These are phyloP conservation scores for Limonius californicus DNA, from an alignment of 1,140 invertebrate genomes.

Conservation along the genomic window DNA sequence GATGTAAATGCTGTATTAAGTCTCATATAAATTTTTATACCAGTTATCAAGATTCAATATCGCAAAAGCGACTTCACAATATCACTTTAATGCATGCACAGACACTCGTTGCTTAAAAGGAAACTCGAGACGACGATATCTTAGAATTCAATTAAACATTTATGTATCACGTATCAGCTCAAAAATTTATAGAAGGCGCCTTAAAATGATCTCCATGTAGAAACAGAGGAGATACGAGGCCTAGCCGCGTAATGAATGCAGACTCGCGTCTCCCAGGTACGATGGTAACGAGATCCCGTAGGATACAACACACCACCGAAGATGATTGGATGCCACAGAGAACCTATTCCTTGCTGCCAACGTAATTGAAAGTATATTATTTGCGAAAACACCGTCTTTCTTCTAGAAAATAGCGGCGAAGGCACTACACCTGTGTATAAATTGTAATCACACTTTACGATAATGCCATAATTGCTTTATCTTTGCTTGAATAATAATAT, in stretches of 20 bases:
- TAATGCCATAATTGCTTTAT: too few relatives aligned
- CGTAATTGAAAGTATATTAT: neutral
- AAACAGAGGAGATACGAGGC: neutral
- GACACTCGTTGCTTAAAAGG: neutral
- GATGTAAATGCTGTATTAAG: too few relatives aligned
- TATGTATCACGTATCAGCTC: slow-evolving; percentile 7
- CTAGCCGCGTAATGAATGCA: slow-evolving; percentile 4
- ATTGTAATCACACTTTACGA: too few relatives aligned
- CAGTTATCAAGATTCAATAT: neutral
- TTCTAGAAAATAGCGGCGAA: too few relatives aligned
- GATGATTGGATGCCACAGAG: neutral
- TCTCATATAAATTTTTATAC: too few relatives aligned
- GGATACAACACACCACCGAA: neutral
- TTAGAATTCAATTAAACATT: slow-evolving; percentile 10
- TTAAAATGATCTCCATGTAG: slow-evolving; percentile 1
- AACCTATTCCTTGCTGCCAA: slow-evolving; percentile 2
- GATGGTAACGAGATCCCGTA: slow-evolving; percentile 2
- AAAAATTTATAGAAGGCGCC: slow-evolving; percentile 7
- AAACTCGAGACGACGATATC: neutral
- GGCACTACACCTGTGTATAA: too few relatives aligned
- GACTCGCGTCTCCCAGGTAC: slow-evolving; percentile 12
- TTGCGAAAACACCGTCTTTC: too few relatives aligned
- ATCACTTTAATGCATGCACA: slow-evolving; percentile 1
- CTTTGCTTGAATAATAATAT: too few relatives aligned
- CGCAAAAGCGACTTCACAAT: neutral